Base-by-base conservation (phyloP, 2,888 invertebrate species). In the Euplexia lucipara region DNA sequence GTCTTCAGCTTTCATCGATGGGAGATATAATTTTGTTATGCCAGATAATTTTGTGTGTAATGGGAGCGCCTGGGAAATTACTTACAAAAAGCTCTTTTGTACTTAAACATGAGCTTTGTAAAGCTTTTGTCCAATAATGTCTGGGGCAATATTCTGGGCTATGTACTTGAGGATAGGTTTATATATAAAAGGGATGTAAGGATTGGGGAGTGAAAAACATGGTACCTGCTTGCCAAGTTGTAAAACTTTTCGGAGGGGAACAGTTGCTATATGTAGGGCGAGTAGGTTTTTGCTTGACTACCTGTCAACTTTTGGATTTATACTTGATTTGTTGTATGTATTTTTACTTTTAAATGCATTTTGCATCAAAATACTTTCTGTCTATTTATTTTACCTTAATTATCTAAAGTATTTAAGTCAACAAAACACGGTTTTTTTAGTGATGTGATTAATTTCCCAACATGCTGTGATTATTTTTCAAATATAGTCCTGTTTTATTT, bases 221-320 rank as follows among this genome's bases (percentile, higher is more conserved):
- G 59, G 71, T 65, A 65, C 75, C 72, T 74, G 57, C 48, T 53
- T 65, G 66, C 52, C 8, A 48, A 64, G 70, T 60, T 60, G 41
- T 65, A 61, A 75, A 74, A 74, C 44, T 70, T 75, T 70, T 39
- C 12, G 6, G 18, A 74, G 45, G 74, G 75, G 57, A 20, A 12
- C 39, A 3, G 58, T 75, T 70, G 54, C 58, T 30, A 62, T 42
- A 69, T 30, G 58, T 37, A 69, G 69, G 53, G 69, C 10, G 34
- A 22, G 34, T 18, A 51, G 41, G 54, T 56, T 51, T 20, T 35
- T 16, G 12, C 52, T 30, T 65, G 41, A 26, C 59, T 54, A 69
- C 75, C 63, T 56, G 70, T 70, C 64, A 65, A 70, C 70, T 59
- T 54, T 54, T 49, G 18, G 26, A 37, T 20, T 47, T 42, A 4